phyloP scores from a whole-genome alignment of 2,113 vertebrate genomes.

The Myotis davidii region DNA sequence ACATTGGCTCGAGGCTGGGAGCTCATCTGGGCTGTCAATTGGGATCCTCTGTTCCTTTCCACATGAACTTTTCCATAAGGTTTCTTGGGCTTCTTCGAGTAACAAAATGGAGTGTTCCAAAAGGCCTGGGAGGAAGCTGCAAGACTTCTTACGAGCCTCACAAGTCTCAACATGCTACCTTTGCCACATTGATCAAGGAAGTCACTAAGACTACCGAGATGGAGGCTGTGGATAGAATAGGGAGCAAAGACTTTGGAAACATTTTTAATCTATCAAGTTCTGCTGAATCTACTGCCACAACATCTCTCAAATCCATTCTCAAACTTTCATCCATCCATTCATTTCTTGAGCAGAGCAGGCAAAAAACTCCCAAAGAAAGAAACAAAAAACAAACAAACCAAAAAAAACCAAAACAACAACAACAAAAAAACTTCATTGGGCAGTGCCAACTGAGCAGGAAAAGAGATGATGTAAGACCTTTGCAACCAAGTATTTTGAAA shows the following conservation, averaged over 20 bases:
- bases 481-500: not conserved
- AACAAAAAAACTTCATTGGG: not conserved
- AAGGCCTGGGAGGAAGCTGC: not conserved
- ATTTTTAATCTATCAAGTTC: not conserved
- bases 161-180: not conserved
- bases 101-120: not conserved
- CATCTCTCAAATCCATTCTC: not conserved
- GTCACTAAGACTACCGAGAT: not conserved
- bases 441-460: not conserved
- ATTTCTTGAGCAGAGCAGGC: not conserved
- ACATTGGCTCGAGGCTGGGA: not conserved
- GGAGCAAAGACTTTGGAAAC: not conserved
- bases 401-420: not conserved
- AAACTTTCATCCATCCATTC: not conserved
- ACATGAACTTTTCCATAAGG: not conserved
- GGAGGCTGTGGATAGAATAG: not conserved
- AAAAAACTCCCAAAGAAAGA: not conserved
- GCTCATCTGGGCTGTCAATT: not conserved
- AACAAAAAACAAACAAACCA: not conserved
- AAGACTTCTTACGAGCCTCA: not conserved
- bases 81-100: slow-evolving; percentile 8
- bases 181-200: not conserved
- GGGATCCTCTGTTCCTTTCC: not conserved
- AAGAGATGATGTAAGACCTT: not conserved
- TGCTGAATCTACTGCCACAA: not conserved